Conservation (phyloP, 2,888 invertebrate genomes). For the Oscheius sp. region DNA sequence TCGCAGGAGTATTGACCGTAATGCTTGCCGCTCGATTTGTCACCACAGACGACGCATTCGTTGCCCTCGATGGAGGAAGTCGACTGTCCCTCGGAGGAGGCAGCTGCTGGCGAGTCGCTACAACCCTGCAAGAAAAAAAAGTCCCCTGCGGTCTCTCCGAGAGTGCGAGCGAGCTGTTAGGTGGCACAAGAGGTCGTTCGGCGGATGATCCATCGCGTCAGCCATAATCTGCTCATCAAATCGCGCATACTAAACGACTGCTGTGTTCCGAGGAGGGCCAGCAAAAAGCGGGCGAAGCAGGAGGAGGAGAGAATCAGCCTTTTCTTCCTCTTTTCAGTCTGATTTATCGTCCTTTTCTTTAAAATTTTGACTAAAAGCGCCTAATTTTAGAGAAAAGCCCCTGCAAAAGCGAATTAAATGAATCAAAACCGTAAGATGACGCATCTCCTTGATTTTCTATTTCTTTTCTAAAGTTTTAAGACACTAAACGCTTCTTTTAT, state of each 20-base stretch:
- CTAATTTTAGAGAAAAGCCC: too few relatives aligned
- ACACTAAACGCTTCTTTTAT: too few relatives aligned
- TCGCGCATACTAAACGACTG: constrained; percentile 32
- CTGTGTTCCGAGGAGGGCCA: constrained; percentile 1
- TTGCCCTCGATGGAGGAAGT: constrained; percentile 14
- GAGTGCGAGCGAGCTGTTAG: too few relatives aligned
- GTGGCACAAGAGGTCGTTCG: constrained; percentile 19
- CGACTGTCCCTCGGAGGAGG: constrained; percentile 25
- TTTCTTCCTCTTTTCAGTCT: too few relatives aligned
- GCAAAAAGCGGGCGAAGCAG: too few relatives aligned
- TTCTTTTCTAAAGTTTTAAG: too few relatives aligned
- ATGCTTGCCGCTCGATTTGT: constrained; percentile 58
- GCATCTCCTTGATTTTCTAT: too few relatives aligned
- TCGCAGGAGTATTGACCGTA: constrained; percentile 64
- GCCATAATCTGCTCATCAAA: constrained; percentile 32
- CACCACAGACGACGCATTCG: constrained; percentile 67
- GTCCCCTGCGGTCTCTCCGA: not conserved
- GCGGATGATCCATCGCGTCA: constrained; percentile 28
- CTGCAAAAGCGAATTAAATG: too few relatives aligned
- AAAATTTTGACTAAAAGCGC: too few relatives aligned
- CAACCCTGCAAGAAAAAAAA: not conserved
- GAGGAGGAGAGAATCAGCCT: too few relatives aligned
- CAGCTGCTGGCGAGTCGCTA: constrained; percentile 22
- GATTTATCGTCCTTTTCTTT: too few relatives aligned
- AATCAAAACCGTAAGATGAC: too few relatives aligned